Conservation (phyloP, 2,113 vertebrate species). For the Gallinago jamesoni region DNA sequence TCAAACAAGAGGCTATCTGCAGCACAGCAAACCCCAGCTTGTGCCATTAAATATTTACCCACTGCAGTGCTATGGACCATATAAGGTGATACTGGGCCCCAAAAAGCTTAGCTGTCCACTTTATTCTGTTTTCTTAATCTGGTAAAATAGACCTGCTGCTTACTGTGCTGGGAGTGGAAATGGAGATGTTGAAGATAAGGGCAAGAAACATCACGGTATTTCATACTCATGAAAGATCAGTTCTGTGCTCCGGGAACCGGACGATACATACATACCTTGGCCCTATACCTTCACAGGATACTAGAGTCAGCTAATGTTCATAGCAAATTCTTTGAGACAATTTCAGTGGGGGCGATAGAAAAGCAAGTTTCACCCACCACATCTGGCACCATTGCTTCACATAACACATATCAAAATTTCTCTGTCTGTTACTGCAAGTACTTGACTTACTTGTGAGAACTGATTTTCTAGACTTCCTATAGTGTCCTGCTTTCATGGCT, state of each 20-base stretch:
- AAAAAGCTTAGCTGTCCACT: background rate
- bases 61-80: background rate
- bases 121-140: background rate
- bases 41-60: background rate
- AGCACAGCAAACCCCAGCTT: background rate
- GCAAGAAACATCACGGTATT: background rate
- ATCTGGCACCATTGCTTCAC: background rate
- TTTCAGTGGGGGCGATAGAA: background rate
- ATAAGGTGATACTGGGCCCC: background rate
- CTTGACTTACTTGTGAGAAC: background rate
- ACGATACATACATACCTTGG: background rate
- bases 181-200: background rate
- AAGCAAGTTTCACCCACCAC: background rate
- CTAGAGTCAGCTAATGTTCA: background rate
- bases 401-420: background rate
- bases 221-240: background rate
- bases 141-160: background rate
- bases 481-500: background rate
- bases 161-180: background rate
- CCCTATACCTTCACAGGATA: background rate
- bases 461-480: background rate
- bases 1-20: background rate
- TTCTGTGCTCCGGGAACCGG: background rate
- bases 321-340: background rate
- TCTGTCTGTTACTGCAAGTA: background rate